Base-by-base conservation (phyloP, 2,113 vertebrate genomes). In the Turnix velox region DNA sequence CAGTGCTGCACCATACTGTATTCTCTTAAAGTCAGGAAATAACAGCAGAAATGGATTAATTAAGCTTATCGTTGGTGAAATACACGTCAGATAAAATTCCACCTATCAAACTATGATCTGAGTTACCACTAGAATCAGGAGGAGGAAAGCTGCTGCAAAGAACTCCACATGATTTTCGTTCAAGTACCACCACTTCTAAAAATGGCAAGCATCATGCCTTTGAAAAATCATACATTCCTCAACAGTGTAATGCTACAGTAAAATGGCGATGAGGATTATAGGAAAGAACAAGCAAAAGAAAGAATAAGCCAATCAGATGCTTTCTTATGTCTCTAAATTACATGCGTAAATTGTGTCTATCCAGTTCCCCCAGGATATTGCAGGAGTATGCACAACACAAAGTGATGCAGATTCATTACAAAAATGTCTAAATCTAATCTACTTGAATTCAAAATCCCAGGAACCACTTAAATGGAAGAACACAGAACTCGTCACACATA, bases 351-450 rank as follows among this genome's bases (percentile, higher is more conserved):
- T 92, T 0, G 11, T 49, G 48, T 72, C 76, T 92, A 92, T 92
- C 83, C 84, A 74, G 84, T 71, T 95, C 52, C 73, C 86, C 14
- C 52, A 52, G 57, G 92, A 90, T 71, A 90, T 84, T 94, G 90
- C 66, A 75, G 80, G 68, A 92, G 43, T 33, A 81, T 22, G 61
- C 68, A 84, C 63, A 86, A 88, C 52, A 75, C 59, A 81, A 86
- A 93, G 90, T 30, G 43, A 94, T 92, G 76, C 86, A 94, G 73
- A 92, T 90, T 92, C 85, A 92, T 92, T 90, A 81, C 59, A 72
- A 78, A 90, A 94, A 61, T n/a, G 31, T 95, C 88, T 72, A 88
- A 88, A 94, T 88, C 88, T 92, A 94, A 96, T 94, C 73, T 93
- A 78, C 40, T 80, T 88, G 45, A 75, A 93, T 94, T 86, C 86